Conservation (phyloP, 1,140 invertebrate genomes). For the Apis dorsata region DNA sequence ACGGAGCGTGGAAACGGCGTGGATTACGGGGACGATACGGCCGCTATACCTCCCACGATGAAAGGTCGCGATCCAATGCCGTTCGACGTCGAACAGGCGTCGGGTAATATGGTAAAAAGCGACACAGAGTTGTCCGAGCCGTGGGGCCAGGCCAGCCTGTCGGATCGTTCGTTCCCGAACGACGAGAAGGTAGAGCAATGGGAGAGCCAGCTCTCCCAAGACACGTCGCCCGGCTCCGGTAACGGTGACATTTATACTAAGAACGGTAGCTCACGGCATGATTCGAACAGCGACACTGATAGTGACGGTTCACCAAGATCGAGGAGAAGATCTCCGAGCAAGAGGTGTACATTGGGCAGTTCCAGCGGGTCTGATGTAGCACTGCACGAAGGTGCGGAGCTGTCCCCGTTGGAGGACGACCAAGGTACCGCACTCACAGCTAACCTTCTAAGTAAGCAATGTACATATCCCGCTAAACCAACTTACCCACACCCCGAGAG, state of each 20-base stretch:
- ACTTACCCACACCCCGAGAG: slow-evolving; percentile 26
- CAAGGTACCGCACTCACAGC: slow-evolving; percentile 79
- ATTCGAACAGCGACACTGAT: slow-evolving; percentile 75
- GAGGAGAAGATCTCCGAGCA: slow-evolving; percentile 73
- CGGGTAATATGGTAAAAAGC: slow-evolving; percentile 9
- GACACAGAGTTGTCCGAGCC: slow-evolving; percentile 29
- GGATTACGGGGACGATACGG: slow-evolving; percentile 9
- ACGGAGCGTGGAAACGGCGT: slow-evolving; percentile 37
- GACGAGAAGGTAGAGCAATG: slow-evolving; percentile 63
- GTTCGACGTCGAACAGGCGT: neutral
- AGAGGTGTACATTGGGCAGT: slow-evolving; percentile 81
- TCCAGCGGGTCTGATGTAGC: slow-evolving; percentile 84
- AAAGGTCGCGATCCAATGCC: slow-evolving; percentile 16
- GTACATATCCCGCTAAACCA: slow-evolving; percentile 75
- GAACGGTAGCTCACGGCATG: slow-evolving; percentile 67
- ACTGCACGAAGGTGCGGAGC: slow-evolving; percentile 82
- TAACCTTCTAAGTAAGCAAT: slow-evolving; percentile 80
- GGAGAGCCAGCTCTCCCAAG: slow-evolving; percentile 74
- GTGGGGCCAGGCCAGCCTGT: slow-evolving; percentile 26
- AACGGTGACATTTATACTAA: slow-evolving; percentile 71
- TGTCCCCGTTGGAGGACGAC: slow-evolving; percentile 80
- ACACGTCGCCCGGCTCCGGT: slow-evolving; percentile 75
- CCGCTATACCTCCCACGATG: neutral
- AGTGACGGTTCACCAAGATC: slow-evolving; percentile 73
- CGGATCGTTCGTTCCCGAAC: slow-evolving; percentile 13